A percentile compares a stretch with the other conserved stretches of the same genome.
These are phyloP conservation scores for Panthera leo DNA, from an alignment of 2,113 vertebrate species.

Conservation along the genomic window DNA sequence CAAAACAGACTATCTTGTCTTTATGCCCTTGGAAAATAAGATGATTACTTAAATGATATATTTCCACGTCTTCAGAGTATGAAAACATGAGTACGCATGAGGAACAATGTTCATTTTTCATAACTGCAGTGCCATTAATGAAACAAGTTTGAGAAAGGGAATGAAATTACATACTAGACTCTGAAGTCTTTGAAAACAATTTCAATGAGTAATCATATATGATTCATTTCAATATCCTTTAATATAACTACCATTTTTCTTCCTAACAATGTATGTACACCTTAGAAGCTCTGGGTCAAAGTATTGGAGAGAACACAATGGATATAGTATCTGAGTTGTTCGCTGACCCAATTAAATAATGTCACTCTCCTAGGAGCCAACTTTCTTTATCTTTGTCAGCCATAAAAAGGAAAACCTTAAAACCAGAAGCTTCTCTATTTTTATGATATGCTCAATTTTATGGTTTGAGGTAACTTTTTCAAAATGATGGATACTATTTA, in stretches of 20 bases:
- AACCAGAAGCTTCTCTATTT: not conserved
- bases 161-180: not conserved
- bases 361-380: not conserved
- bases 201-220: not conserved
- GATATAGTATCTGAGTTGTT: not conserved
- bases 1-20: not conserved
- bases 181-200: conserved; percentile 41
- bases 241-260: not conserved
- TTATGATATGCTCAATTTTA: not conserved
- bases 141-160: not conserved
- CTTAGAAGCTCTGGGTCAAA: conserved; percentile 15
- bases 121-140: not conserved
- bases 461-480: not conserved
- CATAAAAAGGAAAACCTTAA: not conserved
- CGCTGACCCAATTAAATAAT: not conserved
- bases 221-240: conserved; percentile 23
- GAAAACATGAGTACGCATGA: not conserved
- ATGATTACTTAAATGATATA: conserved; percentile 46
- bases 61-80: not conserved
- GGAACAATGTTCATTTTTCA: not conserved
- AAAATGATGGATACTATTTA: not conserved
- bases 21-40: conserved; percentile 34
- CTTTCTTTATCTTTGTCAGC: not conserved
- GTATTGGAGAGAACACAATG: not conserved
- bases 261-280: not conserved